Conservation (phyloP, 2,888 invertebrate species). For the Mechanitis messenoides region DNA sequence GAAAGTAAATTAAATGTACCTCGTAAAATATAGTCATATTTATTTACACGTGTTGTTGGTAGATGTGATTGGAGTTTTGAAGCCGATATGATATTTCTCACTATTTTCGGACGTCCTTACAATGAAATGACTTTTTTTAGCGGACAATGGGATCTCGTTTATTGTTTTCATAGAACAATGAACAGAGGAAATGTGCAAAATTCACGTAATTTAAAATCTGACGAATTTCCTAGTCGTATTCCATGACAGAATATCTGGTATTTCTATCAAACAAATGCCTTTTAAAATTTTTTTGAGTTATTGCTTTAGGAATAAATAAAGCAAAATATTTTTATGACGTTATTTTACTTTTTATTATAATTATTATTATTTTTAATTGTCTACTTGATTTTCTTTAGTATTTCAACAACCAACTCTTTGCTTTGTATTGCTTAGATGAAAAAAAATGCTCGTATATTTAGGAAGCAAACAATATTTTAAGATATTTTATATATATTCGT, state of each 20-base stretch:
- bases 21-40: constrained; percentile 14
- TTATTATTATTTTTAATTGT: no score
- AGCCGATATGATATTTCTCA: constrained; percentile 26
- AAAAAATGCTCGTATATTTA: no score
- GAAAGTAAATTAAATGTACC: constrained; percentile 5
- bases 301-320: no score
- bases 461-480: no score
- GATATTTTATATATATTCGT: no score
- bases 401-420: no score
- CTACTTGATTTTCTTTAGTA: no score
- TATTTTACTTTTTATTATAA: no score
- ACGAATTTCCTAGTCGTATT: constrained; percentile 23
- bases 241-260: constrained; percentile 5
- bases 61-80: constrained; percentile 26
- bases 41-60: constrained; percentile 19
- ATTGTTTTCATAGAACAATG: constrained; percentile 34
- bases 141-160: constrained; percentile 30
- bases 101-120: constrained; percentile 24
- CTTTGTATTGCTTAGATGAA: no score
- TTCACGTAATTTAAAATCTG: constrained; percentile 28
- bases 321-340: no score
- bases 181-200: constrained; percentile 28
- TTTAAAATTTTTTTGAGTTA: neutral
- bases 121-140: constrained; percentile 28
- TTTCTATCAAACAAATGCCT: neutral